These are phyloP conservation scores for Hypena proboscidalis DNA, from an alignment of 2,888 invertebrate genomes.

Conservation along the genomic window DNA sequence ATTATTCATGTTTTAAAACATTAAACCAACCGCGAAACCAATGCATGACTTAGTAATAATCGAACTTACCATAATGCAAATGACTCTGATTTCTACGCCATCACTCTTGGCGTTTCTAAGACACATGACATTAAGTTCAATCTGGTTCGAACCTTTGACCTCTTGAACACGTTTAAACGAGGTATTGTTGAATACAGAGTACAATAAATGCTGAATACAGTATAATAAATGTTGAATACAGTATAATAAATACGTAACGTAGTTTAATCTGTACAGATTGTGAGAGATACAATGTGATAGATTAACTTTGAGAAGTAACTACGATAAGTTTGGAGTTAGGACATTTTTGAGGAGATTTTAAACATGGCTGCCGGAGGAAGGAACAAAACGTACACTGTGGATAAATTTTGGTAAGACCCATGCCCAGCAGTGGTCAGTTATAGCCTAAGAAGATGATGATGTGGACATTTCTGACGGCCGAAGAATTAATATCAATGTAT, in stretches of 20 bases:
- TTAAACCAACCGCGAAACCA: too few species aligned
- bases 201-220: too few species aligned
- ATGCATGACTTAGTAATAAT: neutral
- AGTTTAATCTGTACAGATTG: slow-evolving; percentile 60
- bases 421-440: too few species aligned
- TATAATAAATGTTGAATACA: too few species aligned
- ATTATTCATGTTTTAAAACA: too few species aligned
- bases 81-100: slow-evolving; percentile 4
- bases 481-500: too few species aligned
- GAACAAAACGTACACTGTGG: too few species aligned
- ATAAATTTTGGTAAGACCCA: too few species aligned
- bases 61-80: neutral
- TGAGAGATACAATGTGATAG: slow-evolving; percentile 55
- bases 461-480: too few species aligned
- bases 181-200: slow-evolving; percentile 43
- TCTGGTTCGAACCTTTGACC: slow-evolving; percentile 30
- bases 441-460: too few species aligned
- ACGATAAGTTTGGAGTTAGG: slow-evolving; percentile 17
- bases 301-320: slow-evolving; percentile 32
- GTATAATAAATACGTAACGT: slow-evolving; percentile 50
- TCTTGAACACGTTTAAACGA: slow-evolving; percentile 37
- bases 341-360: too few species aligned
- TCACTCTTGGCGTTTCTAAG: slow-evolving; percentile 14
- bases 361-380: too few species aligned
- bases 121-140: slow-evolving; percentile 18